Percentiles rank a stretch among this genome's conserved stretches.
phyloP scores from a whole-genome alignment of 53 echinoderm and acorn worm genomes.

The Apostichopus leukothele region DNA sequence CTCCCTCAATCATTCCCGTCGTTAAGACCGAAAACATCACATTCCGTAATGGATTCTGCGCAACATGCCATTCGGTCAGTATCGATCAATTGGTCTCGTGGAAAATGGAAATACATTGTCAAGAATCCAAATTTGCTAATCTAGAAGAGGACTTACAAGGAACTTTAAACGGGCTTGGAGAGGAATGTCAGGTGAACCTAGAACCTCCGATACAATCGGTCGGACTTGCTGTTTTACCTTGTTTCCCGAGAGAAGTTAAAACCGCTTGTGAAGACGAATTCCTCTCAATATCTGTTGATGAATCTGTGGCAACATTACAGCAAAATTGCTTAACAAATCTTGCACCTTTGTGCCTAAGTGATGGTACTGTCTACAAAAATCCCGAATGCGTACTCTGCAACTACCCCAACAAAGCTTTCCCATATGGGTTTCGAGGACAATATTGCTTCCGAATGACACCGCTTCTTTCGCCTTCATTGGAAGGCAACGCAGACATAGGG shows the following conservation, averaged over 20 bases:
- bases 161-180: not conserved
- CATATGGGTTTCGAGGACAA: not conserved
- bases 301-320: not conserved
- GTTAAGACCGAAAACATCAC: not conserved
- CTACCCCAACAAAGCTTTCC: not conserved
- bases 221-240: slow-evolving; percentile 5
- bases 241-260: not conserved
- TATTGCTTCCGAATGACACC: not conserved
- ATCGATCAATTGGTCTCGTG: not conserved
- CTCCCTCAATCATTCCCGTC: not conserved
- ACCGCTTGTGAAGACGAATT: not conserved
- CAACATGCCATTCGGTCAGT: slow-evolving; percentile 9
- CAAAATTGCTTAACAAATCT: slow-evolving; percentile 2
- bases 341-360: slow-evolving; percentile 3
- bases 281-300: not conserved
- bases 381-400: slow-evolving; percentile 2
- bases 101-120: slow-evolving; percentile 5
- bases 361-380: slow-evolving; percentile 13
- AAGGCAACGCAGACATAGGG: not conserved
- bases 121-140: not conserved
- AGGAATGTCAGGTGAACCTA: not conserved
- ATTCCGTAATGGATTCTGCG: slow-evolving; percentile 21
- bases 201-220: not conserved
- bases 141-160: not conserved
- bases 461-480: not conserved